Base-by-base conservation (phyloP, 2,797 vertebrate genomes). In the Gadopsis bispinosus region DNA sequence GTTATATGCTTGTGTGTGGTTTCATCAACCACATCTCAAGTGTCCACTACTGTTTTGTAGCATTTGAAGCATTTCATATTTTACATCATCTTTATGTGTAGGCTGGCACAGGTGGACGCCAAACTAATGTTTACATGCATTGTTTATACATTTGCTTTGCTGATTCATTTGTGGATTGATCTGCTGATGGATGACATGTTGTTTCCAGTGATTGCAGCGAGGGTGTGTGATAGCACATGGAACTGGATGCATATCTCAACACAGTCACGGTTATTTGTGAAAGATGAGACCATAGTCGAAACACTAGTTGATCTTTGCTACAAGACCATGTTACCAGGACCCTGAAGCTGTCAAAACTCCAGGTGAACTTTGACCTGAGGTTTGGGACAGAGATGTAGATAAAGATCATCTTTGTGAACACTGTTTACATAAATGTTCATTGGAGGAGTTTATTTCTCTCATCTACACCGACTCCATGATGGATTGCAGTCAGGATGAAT, bases 321-420 rank as follows among this genome's bases (percentile, higher is more conserved):
- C 56, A 65, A 43, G 26, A 16, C 33, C 31, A 43, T 43, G 69
- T 72, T 64, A 69, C 39, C n/a, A 61, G 9, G 61, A 26, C 29
- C 48, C 35, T 9, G 71, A 75, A 84, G 83, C 81, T 87, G 81
- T 73, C 59, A 45, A 9, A 26, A 48, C 26, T 76, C 67, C 67
- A 73, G 70, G 47, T 77, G 83, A 86, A 86, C 84, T 84, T 66
- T 86, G 71, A 77, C 75, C 73, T 48, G 20, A 84, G 50, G 26
- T 73, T 45, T 22, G 10, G 55, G 41, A 50, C 5, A 5, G 10
- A 16, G 29, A 12, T 54, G 39, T 31, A 39, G 29, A 62, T 1
- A 53, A 5, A 55, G 14, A 51, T 71, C 41, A 53, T 61, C 17
- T 56, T 22, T 54, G 22, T 37, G 10, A 51, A n/a, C 29, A n/a